Evolutionary conservation across 2,113 vertebrate genomes (phyloP).

Genomic region (Zosterops borbonicus): DNA sequence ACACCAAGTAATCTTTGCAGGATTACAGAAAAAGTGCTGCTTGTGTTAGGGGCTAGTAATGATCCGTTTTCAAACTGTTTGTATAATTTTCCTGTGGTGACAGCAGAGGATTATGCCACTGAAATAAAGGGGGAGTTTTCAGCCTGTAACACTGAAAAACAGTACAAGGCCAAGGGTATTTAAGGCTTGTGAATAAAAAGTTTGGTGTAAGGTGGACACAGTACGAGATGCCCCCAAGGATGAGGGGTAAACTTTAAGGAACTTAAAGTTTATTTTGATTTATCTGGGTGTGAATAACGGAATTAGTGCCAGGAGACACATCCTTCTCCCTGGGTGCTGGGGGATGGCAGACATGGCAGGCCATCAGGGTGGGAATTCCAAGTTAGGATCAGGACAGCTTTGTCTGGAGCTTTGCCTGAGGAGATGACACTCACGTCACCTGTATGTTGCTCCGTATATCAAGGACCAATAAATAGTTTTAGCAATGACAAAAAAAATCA

Average conservation of each 20-base stretch:
- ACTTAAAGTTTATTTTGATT: neutral
- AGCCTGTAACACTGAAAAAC: neutral
- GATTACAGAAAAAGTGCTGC: neutral
- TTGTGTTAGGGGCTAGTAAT: neutral
- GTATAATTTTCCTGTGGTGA: neutral
- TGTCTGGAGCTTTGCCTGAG: neutral
- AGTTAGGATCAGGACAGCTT: fast-evolving
- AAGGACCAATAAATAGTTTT: neutral
- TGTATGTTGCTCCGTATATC: fast-evolving
- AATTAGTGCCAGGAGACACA: neutral
- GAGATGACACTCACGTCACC: neutral
- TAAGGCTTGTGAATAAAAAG: neutral
- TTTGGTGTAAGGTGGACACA: neutral
- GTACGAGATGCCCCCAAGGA: neutral
- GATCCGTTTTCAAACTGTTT: neutral
- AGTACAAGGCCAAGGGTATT: neutral
- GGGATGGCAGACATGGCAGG: neutral
- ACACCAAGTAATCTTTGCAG: neutral
- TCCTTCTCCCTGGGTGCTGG: neutral
- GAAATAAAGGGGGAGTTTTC: neutral
- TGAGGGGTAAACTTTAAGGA: neutral
- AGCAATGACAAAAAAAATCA: neutral
- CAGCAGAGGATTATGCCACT: neutral
- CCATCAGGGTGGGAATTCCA: neutral
- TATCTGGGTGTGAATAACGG: neutral